Base-by-base conservation (phyloP, 2,888 invertebrate genomes). In the Phengaris arion region DNA sequence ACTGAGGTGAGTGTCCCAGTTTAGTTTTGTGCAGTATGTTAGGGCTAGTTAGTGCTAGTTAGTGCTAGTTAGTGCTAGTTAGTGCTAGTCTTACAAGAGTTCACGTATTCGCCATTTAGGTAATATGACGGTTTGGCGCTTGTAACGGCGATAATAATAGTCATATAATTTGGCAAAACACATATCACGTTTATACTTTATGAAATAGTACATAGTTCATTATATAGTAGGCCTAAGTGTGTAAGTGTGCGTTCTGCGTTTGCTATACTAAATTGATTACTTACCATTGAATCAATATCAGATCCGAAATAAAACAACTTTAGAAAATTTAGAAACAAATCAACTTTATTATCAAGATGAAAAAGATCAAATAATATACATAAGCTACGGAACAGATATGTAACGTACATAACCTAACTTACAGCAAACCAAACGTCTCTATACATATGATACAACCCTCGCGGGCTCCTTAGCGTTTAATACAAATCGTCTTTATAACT, bases 311-410 rank as follows among this genome's bases (percentile, higher is more conserved):
- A 79, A 83, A 82, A 83, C 82, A 81, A 81, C 76, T 64, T 75
- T 86, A 86, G 87, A 91, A 91, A 92, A 93, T 91, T 93, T 92
- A 92, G 91, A 93, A 93, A 93, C 92, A 93, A 93, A 93, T 93
- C 90, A 93, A 92, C 91, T 93, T 93, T 93, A 93, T 93, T 93
- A 93, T 92, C 89, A 91, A 92, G 93, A 93, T 93, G 92, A 91
- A 93, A 93, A 93, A 92, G 90, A 92, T 92, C 88, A 93, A 93
- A 92, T 92, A 86, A 93, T 90, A 90, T 86, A 86, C 86, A 90
- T 88, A 91, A 93, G 92, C 92, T 90, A 90, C 84, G 85, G 85
- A 88, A 87, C 88, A 87, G 91, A 90, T 89, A 89, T 89, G 90
- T 88, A 78, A 64, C 74, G 72, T 78, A 78, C 82, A 70, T 78